Base-by-base conservation (phyloP, 2,888 invertebrate species). In the Diachrysia chrysitis region DNA sequence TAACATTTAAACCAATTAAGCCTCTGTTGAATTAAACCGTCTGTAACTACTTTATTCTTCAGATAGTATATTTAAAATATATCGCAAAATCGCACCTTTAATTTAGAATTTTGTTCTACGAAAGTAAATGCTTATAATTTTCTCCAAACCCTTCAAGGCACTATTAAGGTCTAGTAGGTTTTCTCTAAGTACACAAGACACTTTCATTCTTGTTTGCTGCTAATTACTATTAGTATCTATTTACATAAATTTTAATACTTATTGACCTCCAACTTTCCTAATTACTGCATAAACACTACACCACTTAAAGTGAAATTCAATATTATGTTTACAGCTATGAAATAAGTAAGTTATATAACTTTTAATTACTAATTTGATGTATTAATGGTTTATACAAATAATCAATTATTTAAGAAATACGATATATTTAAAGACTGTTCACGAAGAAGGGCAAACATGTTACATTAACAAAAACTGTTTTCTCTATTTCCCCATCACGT, bases 191-290 rank as follows among this genome's bases (percentile, higher is more conserved):
- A 57, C 54, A 56, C 17, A 51, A n/a, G 16, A 5, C n/a, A 57
- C 77, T 77, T 77, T 79, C 75, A 0, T 64, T 67, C 9, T 42
- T 71, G 60, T 71, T 77, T 66, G 54, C 54, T 58, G 56, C 55
- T 66, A 76, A 74, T 79, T 69, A 74, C 57, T 21, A 9, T 55
- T 61, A 53, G 29, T 54, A 42, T 12, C 32, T 60, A 66, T 35
- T 54, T 66, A 35, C 46, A 56, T 67, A 63, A 76, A 67, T 76
- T n/a, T n/a, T n/a, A n/a, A n/a, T n/a, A n/a, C n/a, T n/a, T n/a
- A 74, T 71, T 76, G 55, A 29, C 55, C 23, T 56, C 32, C 48
- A 35, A 69, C 71, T 75, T 79, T 77, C 67, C 14, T 59, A 19
- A 60, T 6, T 9, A 66, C 32, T 48, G 35, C 3, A 42, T 55